Evolutionary conservation across 2,113 vertebrate genomes (phyloP), one percentile per base, ranked within the genome.

Genomic region (Gnathonemus longibarbis): DNA sequence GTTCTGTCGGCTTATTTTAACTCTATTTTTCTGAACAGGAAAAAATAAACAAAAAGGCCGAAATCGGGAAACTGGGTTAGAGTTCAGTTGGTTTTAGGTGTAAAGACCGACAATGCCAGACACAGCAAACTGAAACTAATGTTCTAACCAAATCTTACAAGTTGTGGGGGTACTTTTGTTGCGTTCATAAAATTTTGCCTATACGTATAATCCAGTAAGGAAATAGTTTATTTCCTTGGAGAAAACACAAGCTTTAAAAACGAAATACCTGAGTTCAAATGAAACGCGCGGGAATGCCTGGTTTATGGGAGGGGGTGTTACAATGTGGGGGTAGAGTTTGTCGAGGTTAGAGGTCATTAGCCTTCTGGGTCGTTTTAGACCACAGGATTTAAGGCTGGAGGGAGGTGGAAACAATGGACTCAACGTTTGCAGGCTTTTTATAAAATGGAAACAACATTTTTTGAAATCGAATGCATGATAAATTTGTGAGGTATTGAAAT

Each of bases 291-390:
- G 90, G 91, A 92, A 92, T 89, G 80, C 45, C 74, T 56, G 87
- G 80, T 84, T 90, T 74, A 53, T 52, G 92, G 62, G n/a, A 93
- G 93, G 94, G 48, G 39, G 21, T 19, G 94, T 94, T 93, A 91
- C 93, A 94, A 93, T 93, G 90, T 92, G 93, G 93, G 93, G 93
- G 92, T 90, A 92, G 93, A 91, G 92, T 95, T 93, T 91, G 85
- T 93, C 56, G 90, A 91, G 95, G 96, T 96, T 92, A 94, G 83
- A 96, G 97, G 97, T 96, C 96, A 95, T 94, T 91, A 95, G 95
- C 95, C 95, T 95, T 95, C 95, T 96, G 95, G 94, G 94, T 95
- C 95, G 94, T 96, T 92, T 96, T 95, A 95, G 95, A 95, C 96
- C 96, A 96, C 93, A 91, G 90, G 90, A 92, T 93, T 90, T 91